Evolutionary conservation across 2,888 invertebrate genomes (phyloP).

Genomic region (Polietes domitor): DNA sequence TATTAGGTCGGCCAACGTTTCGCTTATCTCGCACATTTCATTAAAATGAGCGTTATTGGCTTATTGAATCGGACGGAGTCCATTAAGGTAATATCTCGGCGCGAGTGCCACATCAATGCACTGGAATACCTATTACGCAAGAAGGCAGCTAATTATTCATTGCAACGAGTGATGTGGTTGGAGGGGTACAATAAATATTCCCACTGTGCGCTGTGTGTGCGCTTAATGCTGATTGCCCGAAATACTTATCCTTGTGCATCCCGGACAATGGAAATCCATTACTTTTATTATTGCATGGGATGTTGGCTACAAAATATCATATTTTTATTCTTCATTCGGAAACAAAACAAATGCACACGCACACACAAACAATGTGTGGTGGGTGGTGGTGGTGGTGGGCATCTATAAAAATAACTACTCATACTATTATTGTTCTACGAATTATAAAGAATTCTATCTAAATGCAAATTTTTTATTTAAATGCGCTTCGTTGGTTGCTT

Average conservation of each 20-base stretch:
- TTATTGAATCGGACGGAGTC: too few species aligned
- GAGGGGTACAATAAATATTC: neutral
- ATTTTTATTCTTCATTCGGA: slow-evolving; percentile 7
- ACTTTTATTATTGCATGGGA: slow-evolving; percentile 20
- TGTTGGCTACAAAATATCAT: neutral
- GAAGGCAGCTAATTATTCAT: neutral
- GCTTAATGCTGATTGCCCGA: slow-evolving; percentile 1
- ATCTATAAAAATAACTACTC: slow-evolving; percentile 28
- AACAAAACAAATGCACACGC: neutral
- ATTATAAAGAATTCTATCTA: slow-evolving; percentile 51
- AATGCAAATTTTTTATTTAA: slow-evolving; percentile 60
- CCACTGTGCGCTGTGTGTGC: neutral
- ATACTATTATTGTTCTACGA: slow-evolving; percentile 6
- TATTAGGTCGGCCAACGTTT: too few species aligned
- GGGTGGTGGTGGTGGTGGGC: neutral
- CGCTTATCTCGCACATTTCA: too few species aligned
- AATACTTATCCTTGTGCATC: neutral
- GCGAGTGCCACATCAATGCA: neutral
- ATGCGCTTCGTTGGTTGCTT: slow-evolving; percentile 25
- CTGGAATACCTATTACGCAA: neutral
- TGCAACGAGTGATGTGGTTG: neutral
- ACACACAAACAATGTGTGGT: too few species aligned
- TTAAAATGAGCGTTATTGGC: too few species aligned
- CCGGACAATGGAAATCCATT: slow-evolving; percentile 22
- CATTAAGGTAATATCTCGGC: neutral